Conservation (phyloP, 2,888 invertebrate species). For the Trimorus sp. region DNA sequence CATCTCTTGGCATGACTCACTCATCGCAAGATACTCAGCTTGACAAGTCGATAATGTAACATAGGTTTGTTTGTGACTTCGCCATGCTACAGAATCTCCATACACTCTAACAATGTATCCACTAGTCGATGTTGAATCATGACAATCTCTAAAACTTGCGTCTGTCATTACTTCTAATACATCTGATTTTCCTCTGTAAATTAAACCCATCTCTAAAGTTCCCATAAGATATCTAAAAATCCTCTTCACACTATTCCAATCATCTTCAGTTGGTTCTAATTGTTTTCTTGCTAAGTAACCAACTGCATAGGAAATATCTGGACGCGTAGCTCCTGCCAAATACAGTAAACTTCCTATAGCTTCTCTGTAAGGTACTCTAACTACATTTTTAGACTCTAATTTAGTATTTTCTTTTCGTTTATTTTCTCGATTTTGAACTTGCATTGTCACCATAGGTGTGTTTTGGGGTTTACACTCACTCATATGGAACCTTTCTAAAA, state of each 20-base stretch:
- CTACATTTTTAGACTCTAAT: no score
- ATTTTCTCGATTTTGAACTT: not conserved
- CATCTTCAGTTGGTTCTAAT: not conserved
- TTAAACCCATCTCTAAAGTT: not conserved
- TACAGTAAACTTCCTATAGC: constrained; percentile 2
- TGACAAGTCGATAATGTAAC: no score
- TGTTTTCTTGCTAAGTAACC: no score
- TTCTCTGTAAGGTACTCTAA: constrained; percentile 1
- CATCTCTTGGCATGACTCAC: no score
- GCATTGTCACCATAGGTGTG: not conserved
- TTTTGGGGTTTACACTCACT: not conserved
- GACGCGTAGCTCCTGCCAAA: not conserved
- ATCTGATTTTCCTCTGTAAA: not conserved
- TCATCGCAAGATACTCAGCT: no score
- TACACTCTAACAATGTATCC: no score
- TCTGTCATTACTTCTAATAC: not conserved
- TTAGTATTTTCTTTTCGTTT: not conserved
- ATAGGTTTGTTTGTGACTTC: no score
- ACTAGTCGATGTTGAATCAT: not conserved
- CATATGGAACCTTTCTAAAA: not conserved
- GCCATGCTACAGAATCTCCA: no score
- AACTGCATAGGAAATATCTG: no score
- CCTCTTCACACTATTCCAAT: not conserved
- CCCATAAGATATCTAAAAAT: not conserved
- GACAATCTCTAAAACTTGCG: constrained; percentile 7